These are phyloP conservation scores for Entomyzon cyanotis DNA, from an alignment of 2,113 vertebrate species.

Conservation along the genomic window DNA sequence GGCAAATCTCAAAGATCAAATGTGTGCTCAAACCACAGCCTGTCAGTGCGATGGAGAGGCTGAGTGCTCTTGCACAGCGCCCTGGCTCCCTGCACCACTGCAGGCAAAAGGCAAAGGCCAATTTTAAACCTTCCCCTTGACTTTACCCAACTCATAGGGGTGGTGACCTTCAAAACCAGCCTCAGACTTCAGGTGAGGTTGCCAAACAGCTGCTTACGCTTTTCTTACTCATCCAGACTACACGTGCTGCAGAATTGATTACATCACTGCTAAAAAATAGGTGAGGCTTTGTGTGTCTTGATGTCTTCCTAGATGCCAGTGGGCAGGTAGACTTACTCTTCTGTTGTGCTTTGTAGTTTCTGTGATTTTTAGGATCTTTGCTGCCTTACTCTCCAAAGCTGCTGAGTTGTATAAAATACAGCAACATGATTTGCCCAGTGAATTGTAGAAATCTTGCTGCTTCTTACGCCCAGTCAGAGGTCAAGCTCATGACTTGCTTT, in stretches of 20 bases:
- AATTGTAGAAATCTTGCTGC: background rate
- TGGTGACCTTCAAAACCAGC: background rate
- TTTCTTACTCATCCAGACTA: background rate
- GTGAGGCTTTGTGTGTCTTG: accelerated
- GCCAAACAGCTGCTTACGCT: background rate
- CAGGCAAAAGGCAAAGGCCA: background rate
- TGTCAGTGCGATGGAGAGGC: background rate
- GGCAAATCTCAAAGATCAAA: background rate
- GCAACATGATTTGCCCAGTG: background rate
- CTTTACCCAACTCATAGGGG: background rate
- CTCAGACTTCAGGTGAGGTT: background rate
- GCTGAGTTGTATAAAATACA: background rate
- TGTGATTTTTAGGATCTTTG: background rate
- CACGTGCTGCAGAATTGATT: background rate
- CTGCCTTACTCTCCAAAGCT: background rate
- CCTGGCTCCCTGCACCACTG: accelerated
- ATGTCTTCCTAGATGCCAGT: background rate
- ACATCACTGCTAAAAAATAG: background rate
- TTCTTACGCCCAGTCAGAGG: accelerated
- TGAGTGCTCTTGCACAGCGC: background rate
- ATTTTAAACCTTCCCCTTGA: background rate
- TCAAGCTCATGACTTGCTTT: background rate
- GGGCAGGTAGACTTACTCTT: background rate
- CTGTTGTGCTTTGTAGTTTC: background rate
- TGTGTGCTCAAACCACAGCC: background rate